A percentile compares a stretch with the other conserved stretches of the same genome.
Evolutionary conservation across 2,888 invertebrate species (phyloP).

Genomic region (Pelosia muscerda): DNA sequence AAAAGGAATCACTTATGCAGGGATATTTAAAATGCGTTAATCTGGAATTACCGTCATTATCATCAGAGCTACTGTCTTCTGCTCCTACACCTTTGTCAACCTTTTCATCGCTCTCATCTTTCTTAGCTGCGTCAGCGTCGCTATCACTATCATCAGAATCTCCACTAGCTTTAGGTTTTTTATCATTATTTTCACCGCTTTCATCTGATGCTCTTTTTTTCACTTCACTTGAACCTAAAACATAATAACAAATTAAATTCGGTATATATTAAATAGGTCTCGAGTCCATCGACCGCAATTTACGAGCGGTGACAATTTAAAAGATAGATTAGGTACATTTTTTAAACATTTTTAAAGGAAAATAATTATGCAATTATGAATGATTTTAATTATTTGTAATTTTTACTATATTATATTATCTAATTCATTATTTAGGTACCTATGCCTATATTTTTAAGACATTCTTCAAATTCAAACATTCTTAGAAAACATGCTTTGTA

Average conservation of each 20-base stretch:
- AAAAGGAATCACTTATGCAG: no score
- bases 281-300: no score
- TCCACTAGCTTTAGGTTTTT: constrained; percentile 40
- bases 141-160: constrained; percentile 57
- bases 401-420: no score
- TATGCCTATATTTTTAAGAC: no score
- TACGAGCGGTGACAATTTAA: no score
- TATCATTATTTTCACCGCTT: constrained; percentile 20
- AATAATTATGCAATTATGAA: no score
- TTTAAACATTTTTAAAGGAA: no score
- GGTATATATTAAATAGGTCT: constrained; percentile 3
- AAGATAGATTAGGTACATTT: no score
- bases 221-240: constrained; percentile 1
- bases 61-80: constrained; percentile 34
- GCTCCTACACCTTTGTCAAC: constrained; percentile 16
- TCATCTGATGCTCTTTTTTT: constrained; percentile 48
- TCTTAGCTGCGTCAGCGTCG: constrained; percentile 30
- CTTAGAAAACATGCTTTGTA: no score
- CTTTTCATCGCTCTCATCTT: constrained; percentile 41
- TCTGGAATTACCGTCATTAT: constrained; percentile 42
- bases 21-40: background rate
- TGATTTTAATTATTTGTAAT: no score
- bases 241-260: background rate
- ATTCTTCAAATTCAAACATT: no score
- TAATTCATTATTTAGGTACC: no score